Base-by-base conservation (phyloP, 2,888 invertebrate genomes). In the Philhelius pedissequus region DNA sequence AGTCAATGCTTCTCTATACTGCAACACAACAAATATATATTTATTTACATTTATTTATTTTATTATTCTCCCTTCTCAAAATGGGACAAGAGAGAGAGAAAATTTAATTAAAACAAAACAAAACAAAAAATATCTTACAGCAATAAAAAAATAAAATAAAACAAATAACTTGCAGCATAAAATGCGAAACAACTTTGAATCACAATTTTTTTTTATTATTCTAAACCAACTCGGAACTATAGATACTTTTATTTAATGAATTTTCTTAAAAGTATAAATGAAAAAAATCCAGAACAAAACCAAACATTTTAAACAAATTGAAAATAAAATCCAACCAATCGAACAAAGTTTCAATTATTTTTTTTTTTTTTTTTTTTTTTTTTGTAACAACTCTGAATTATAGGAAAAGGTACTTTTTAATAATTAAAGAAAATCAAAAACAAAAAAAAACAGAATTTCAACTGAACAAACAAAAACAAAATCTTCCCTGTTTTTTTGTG, bases 401-500 rank as follows among this genome's bases (percentile, higher is more conserved):
- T 48, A 22, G 40, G 32, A 70, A 75, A 22, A 43, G 38, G 15
- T 48, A 30, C 52, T 50, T 64, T 62, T n/a, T n/a, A n/a, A 25
- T 43, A 38, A 18, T 32, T 62, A 48, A 66, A 66, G 43, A 64
- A 52, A 64, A 56, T 18, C 27, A 30, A 70, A 66, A 75, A 70
- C 20, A 45, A 62, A 38, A 62, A 38, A 84, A 71, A 70, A 62
- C 69, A 76, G 86, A 86, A 77, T 84, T 79, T 86, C 82, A 87
- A 88, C 86, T 87, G 86, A 88, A 87, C 87, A 87, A 87, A 86
- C 82, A 77, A 88, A 88, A 88, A 87, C 83, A 77, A 84, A 87
- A 87, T 87, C 88, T 88, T 88, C 88, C 88, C 88, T 88, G 88
- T 87, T 87, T 86, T 87, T 32, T 64, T 64, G 64, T 64, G 64